A percentile compares a stretch with the other conserved stretches of the same genome.
phyloP scores from a whole-genome alignment of 2,888 invertebrate species.

The Stenolophus ochropezus region DNA sequence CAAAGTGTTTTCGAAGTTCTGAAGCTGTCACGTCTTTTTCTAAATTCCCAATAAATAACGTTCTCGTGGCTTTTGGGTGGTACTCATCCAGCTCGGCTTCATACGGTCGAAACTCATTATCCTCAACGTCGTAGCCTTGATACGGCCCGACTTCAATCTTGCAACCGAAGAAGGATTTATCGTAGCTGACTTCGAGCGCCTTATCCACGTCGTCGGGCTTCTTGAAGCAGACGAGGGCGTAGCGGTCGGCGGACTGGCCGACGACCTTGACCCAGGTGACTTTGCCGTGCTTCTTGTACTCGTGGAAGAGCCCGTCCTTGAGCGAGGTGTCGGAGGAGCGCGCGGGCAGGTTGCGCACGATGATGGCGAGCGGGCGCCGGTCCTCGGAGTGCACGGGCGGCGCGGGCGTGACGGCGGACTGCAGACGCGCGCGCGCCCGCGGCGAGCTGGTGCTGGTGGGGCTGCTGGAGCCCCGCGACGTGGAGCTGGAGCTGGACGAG shows the following conservation, averaged over 20 bases:
- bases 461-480: constrained; percentile 78
- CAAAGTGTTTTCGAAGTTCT: constrained; percentile 93
- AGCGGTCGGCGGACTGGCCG: constrained; percentile 92
- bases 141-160: constrained; percentile 97
- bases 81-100: constrained; percentile 97
- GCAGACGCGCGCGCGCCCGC: constrained; percentile 74
- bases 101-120: constrained; percentile 89
- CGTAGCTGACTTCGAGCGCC: constrained; percentile 95
- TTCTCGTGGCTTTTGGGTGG: constrained; percentile 97
- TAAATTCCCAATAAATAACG: constrained; percentile 94
- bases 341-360: constrained; percentile 92
- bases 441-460: constrained; percentile 78
- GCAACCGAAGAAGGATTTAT: constrained; percentile 97
- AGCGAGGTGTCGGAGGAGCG: constrained; percentile 94
- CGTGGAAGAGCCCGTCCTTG: constrained; percentile 98
- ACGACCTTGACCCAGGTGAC: constrained; percentile 96
- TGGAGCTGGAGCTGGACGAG: constrained; percentile 78
- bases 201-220: constrained; percentile 98
- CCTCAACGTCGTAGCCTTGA: constrained; percentile 90
- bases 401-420: constrained; percentile 68
- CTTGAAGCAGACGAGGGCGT: constrained; percentile 96
- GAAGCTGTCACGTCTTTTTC: constrained; percentile 95
- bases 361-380: constrained; percentile 89
- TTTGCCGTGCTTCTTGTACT: constrained; percentile 99
- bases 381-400: constrained; percentile 76